Evolutionary conservation across 1,140 invertebrate species (phyloP).

Genomic region (Apis florea): DNA sequence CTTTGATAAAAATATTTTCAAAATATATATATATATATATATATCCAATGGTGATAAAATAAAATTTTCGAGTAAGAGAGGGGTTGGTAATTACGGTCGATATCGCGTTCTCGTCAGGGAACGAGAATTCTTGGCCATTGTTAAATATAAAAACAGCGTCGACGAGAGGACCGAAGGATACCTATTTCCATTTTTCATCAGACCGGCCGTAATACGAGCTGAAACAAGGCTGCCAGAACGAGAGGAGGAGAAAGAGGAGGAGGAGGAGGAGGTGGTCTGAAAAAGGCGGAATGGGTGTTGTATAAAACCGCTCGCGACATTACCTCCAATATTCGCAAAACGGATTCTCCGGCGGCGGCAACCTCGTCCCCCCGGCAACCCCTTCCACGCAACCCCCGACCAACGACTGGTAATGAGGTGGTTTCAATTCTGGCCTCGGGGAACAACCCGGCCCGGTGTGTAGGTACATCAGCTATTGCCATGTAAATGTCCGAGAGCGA

Average conservation of each 20-base stretch:
- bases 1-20: background rate
- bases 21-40: background rate
- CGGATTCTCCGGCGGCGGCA: slow-evolving; percentile 75
- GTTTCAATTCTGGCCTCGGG: slow-evolving; percentile 80
- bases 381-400: slow-evolving; percentile 37
- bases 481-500: slow-evolving; percentile 73
- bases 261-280: slow-evolving; percentile 43
- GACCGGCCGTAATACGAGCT: slow-evolving; percentile 60
- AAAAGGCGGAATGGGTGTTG: slow-evolving; percentile 68
- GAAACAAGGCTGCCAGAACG: slow-evolving; percentile 32
- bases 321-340: slow-evolving; percentile 80
- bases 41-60: too few species aligned
- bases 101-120: background rate
- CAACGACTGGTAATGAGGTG: slow-evolving; percentile 77
- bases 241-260: slow-evolving; percentile 7
- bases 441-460: slow-evolving; percentile 66
- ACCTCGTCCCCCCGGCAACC: slow-evolving; percentile 57
- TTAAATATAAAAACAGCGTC: slow-evolving; percentile 57
- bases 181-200: slow-evolving; percentile 79
- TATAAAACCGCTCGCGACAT: slow-evolving; percentile 80
- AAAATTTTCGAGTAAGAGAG: too few species aligned
- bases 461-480: slow-evolving; percentile 72
- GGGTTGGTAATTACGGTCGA: background rate
- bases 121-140: slow-evolving; percentile 31
- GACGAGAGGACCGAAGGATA: slow-evolving; percentile 63